Evolutionary conservation across 1,140 invertebrate genomes (phyloP).

Genomic region (Schlechtendalia chinensis): DNA sequence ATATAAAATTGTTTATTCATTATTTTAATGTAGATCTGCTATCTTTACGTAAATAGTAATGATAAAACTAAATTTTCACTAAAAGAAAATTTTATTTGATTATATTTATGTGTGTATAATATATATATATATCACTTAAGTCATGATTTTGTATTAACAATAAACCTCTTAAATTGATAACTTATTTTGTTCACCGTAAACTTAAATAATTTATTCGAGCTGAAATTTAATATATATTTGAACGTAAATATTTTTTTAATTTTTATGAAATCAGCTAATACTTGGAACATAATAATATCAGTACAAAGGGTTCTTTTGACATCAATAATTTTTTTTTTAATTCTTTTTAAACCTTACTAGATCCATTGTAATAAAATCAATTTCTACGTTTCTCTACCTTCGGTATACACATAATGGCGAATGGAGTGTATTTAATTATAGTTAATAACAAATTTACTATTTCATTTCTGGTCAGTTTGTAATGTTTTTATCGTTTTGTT

Average conservation of each 20-base stretch:
- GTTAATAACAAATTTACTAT: no score
- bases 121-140: background rate
- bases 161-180: constrained; percentile 11
- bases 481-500: no score
- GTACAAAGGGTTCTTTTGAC: no score
- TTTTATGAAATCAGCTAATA: background rate
- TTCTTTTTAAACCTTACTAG: no score
- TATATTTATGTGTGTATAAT: no score
- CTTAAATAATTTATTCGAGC: background rate
- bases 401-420: no score
- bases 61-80: background rate
- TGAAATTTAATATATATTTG: constrained; percentile 6
- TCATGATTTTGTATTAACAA: constrained; percentile 13
- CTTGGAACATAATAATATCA: no score
- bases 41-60: background rate
- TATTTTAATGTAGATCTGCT: background rate
- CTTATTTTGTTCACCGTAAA: background rate
- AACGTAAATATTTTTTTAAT: background rate
- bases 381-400: no score
- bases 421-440: no score
- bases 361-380: no score
- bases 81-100: background rate
- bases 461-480: no score
- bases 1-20: background rate
- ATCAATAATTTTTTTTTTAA: no score